A percentile compares a stretch with the other conserved stretches of the same genome.
These are phyloP conservation scores for Capitulum mitella DNA, from an alignment of 2,888 invertebrate genomes.

Conservation along the genomic window DNA sequence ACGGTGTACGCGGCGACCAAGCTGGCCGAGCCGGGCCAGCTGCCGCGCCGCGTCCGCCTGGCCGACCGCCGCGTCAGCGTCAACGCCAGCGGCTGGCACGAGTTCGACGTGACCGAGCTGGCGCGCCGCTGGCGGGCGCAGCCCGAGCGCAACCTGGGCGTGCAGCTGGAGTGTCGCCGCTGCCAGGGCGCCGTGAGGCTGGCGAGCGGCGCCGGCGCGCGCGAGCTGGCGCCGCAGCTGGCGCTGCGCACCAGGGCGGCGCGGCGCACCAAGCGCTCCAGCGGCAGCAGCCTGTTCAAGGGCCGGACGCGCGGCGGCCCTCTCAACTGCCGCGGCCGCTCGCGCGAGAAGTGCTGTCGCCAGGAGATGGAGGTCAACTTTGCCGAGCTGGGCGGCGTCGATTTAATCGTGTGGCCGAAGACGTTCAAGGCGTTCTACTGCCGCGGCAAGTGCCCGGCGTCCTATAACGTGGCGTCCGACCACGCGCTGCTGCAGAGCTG, in stretches of 20 bases:
- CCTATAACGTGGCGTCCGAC: conserved; percentile 61
- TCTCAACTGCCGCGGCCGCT: background rate
- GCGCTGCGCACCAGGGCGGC: background rate
- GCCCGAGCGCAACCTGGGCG: conserved; percentile 6
- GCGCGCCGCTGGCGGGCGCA: background rate
- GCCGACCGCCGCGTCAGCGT: background rate
- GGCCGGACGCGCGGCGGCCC: background rate
- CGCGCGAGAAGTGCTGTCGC: conserved; percentile 51
- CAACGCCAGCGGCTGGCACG: conserved; percentile 8
- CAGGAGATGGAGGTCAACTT: conserved; percentile 60
- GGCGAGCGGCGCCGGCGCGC: background rate
- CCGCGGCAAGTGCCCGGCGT: conserved; percentile 59
- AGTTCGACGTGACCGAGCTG: background rate
- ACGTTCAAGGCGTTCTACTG: conserved; percentile 63
- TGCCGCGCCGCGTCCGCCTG: background rate
- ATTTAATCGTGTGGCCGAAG: conserved; percentile 61
- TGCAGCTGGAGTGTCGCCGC: background rate
- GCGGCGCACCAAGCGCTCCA: background rate
- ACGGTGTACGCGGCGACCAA: background rate
- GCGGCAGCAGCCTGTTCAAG: background rate
- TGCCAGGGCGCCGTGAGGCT: background rate
- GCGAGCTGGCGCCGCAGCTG: background rate
- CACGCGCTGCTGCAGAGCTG: conserved; percentile 62
- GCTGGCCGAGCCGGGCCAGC: background rate
- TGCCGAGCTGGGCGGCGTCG: conserved; percentile 56